Percentiles rank a stretch among this genome's conserved stretches.
These are phyloP conservation scores for Ammodytes marinus DNA, from an alignment of 2,113 vertebrate genomes.

Conservation along the genomic window DNA sequence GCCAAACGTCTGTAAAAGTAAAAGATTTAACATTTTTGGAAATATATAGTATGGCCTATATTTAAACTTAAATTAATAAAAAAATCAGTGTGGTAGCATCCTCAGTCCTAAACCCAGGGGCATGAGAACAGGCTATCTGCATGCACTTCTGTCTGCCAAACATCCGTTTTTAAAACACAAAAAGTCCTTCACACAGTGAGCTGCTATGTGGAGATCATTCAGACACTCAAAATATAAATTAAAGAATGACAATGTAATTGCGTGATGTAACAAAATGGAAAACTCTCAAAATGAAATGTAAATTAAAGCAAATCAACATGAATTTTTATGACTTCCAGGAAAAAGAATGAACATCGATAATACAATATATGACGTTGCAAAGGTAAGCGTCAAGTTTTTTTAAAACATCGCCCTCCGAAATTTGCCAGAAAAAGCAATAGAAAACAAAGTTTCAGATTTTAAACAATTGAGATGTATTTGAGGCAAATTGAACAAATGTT, in stretches of 20 bases:
- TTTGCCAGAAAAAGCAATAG: neutral
- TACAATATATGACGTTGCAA: neutral
- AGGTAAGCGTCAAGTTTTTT: constrained; percentile 11
- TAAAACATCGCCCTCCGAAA: neutral
- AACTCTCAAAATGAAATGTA: neutral
- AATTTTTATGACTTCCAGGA: constrained; percentile 31
- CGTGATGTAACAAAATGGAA: neutral
- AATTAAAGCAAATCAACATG: neutral
- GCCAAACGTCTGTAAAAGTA: neutral
- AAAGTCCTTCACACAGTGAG: neutral
- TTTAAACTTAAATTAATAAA: no score
- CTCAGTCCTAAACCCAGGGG: neutral
- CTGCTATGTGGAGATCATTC: neutral
- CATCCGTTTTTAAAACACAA: neutral
- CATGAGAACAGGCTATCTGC: no score
- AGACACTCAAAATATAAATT: neutral
- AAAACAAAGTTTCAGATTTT: neutral
- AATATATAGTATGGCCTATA: no score
- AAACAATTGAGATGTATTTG: neutral
- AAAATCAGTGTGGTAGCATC: no score
- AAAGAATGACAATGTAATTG: neutral
- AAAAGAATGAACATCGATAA: rapidly evolving
- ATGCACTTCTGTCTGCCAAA: no score
- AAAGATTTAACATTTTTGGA: neutral
- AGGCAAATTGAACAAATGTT: neutral